phyloP scores from a whole-genome alignment of 2,113 vertebrate species.

The Cynocephalus volans region DNA sequence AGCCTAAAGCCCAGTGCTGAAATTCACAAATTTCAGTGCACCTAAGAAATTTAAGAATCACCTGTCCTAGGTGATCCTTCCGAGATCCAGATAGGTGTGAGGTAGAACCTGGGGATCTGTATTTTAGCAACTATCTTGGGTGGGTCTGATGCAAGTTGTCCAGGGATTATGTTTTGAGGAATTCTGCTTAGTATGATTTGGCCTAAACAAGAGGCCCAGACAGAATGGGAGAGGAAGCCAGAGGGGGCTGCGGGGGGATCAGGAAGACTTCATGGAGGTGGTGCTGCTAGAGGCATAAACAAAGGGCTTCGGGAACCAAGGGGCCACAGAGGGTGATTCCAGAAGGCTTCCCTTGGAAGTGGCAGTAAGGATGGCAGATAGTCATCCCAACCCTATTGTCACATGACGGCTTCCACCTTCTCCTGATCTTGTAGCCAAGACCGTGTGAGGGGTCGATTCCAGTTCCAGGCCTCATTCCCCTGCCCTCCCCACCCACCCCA shows the following conservation, averaged over 20 bases:
- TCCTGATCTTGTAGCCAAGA: background rate
- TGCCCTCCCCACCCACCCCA: no score
- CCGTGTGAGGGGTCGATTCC: rapidly evolving
- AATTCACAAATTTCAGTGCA: background rate
- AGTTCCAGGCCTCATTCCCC: background rate
- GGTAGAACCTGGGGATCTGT: background rate
- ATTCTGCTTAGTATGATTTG: background rate
- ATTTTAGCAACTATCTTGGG: background rate
- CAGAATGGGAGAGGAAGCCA: background rate
- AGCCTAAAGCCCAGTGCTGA: background rate
- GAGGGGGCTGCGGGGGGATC: no score
- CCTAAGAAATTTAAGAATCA: rapidly evolving
- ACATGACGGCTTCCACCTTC: rapidly evolving
- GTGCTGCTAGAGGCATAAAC: no score
- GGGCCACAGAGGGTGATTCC: background rate
- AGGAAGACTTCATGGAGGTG: rapidly evolving
- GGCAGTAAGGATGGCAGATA: no score
- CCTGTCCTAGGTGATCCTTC: background rate
- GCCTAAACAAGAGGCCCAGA: background rate
- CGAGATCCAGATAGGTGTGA: no score
- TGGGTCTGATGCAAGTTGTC: background rate
- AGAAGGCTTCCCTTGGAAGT: background rate
- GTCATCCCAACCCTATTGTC: background rate
- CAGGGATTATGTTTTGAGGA: background rate
- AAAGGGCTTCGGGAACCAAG: background rate